Evolutionary conservation across 2,888 invertebrate species (phyloP), one percentile per base, ranked within the genome.

Genomic region (Rambutsinella grinnellia): DNA sequence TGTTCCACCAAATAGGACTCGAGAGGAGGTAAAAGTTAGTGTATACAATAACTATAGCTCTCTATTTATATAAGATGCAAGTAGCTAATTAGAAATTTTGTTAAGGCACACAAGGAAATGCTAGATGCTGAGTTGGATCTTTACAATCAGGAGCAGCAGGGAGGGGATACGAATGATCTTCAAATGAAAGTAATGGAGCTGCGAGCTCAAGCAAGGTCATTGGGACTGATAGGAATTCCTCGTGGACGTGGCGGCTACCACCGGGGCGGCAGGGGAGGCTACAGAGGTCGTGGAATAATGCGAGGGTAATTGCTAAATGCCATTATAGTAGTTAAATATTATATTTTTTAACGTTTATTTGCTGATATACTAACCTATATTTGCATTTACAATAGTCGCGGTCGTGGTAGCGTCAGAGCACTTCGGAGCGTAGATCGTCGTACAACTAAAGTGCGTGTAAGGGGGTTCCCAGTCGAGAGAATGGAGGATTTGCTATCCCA

Each of bases 91-190:
- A 36, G 36, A 13, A 8, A 36, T 36, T 36, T 36, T 8, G 36
- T 65, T 21, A 80, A 89, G 87, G 86, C 94, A 0, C 94, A 95
- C 86, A 94, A 94, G 85, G 96, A 96, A 85, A 91, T 97, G 62
- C 88, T 97, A 10, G 97, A 97, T 85, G 93, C 95, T 0, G 97
- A 97, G 85, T 87, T 97, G 85, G 97, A 97, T 86, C 88, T 97
- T 80, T 94, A 96, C 84, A 94, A 93, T 1, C 94, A 94, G 83
- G 94, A 96, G 85, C 94, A 92, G 87, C 93, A 93, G 85, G 96
- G 96, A 0, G 93, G 92, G 68, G 96, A 97, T 83, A 94, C 95
- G 0, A 90, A 93, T 0, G 94, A 93, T 81, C 88, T 96, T 60
- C 91, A 93, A 84, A 93, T 92, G 86, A 92, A 91, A 85, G 90